Evolutionary conservation across 2,888 invertebrate genomes (phyloP).

Genomic region (Plutella xylostella): DNA sequence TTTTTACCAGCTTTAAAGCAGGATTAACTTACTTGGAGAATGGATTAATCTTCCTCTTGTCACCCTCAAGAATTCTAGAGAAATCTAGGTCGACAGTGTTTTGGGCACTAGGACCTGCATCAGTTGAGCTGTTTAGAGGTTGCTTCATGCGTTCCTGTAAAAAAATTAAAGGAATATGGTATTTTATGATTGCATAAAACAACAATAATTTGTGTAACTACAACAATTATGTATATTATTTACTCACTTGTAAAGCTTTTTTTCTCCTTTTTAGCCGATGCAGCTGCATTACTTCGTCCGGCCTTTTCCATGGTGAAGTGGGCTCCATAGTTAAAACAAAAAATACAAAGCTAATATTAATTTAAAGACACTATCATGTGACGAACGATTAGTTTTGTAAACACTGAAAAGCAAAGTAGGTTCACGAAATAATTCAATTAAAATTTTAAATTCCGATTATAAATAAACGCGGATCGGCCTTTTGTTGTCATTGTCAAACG

Average conservation of each 20-base stretch:
- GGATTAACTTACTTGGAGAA: conserved; percentile 70
- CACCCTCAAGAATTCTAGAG: conserved; percentile 54
- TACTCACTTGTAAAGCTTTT: conserved; percentile 78
- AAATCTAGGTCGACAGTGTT: conserved; percentile 50
- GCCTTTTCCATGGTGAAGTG: conserved; percentile 71
- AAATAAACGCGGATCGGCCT: too few relatives aligned
- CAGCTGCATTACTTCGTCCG: conserved; percentile 76
- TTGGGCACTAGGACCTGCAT: conserved; percentile 27
- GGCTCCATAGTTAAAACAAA: conserved; percentile 39
- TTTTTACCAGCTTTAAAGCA: neutral
- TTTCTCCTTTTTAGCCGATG: conserved; percentile 83
- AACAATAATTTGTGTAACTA: too few relatives aligned
- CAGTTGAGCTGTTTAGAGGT: conserved; percentile 33
- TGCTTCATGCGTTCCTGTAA: conserved; percentile 58
- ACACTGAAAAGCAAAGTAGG: too few relatives aligned
- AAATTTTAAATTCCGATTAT: too few relatives aligned
- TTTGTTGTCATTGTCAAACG: too few relatives aligned
- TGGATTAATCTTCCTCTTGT: conserved; percentile 84
- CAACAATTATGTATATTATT: too few relatives aligned
- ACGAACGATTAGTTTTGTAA: too few relatives aligned
- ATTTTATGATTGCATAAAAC: neutral
- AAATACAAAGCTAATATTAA: too few relatives aligned
- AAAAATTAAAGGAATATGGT: neutral
- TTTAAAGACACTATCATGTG: too few relatives aligned
- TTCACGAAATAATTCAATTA: too few relatives aligned